Conservation (phyloP, 2,113 vertebrate species). For the Seriola dumerili region DNA sequence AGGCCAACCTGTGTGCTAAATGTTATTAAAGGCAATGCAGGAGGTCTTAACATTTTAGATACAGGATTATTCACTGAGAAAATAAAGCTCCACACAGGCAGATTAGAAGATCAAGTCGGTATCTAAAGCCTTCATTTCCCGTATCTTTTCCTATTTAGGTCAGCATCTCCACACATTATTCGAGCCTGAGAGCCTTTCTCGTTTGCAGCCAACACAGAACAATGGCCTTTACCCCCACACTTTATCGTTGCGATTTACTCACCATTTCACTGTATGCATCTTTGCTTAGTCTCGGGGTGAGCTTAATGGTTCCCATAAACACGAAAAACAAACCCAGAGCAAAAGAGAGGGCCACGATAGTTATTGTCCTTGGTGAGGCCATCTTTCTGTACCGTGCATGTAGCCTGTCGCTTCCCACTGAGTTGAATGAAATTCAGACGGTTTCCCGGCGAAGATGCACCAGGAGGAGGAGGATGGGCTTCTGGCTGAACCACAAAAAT, state of each 20-base stretch:
- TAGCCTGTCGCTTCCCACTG: conserved; percentile 47
- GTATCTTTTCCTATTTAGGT: conserved; percentile 59
- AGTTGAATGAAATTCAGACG: conserved; percentile 44
- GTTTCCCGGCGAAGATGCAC: conserved; percentile 61
- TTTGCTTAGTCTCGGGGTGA: conserved; percentile 96
- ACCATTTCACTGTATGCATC: conserved; percentile 98
- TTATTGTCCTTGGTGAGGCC: conserved; percentile 95
- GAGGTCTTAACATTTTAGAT: background rate
- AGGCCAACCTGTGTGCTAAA: conserved; percentile 8
- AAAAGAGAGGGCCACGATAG: conserved; percentile 94
- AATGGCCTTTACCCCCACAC: conserved; percentile 60
- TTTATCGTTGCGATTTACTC: conserved; percentile 72
- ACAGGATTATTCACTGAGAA: background rate
- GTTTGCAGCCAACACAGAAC: conserved; percentile 60
- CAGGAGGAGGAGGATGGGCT: conserved; percentile 76
- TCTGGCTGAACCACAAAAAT: conserved; percentile 49
- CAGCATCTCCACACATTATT: conserved; percentile 46
- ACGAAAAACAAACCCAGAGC: conserved; percentile 97
- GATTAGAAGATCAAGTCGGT: background rate
- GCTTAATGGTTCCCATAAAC: conserved; percentile 98
- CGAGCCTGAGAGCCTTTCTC: conserved; percentile 34
- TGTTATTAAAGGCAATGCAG: background rate
- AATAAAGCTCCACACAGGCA: background rate
- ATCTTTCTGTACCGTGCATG: conserved; percentile 78
- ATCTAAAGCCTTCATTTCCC: background rate